Conservation (phyloP, 2,113 vertebrate genomes). For the Poeciliopsis retropinna region DNA sequence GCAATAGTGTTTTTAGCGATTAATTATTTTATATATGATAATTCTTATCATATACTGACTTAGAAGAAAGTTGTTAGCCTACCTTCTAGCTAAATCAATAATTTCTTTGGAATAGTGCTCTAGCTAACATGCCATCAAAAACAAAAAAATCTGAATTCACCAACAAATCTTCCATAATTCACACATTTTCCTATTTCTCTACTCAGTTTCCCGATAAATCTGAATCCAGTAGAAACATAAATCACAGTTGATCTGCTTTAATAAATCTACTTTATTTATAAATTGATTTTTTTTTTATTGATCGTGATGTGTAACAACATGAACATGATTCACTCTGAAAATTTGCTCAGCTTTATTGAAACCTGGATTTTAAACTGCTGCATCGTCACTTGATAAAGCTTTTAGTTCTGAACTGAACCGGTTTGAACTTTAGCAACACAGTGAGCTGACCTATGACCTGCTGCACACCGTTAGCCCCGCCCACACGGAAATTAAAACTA, state of each 20-base stretch:
- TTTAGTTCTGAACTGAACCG: neutral
- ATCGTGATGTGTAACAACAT: no score
- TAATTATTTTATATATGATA: no score
- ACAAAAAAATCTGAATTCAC: neutral
- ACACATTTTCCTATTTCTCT: neutral
- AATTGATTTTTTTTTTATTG: no score
- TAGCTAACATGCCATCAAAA: neutral
- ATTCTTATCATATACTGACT: neutral
- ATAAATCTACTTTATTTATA: no score
- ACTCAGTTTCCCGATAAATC: no score
- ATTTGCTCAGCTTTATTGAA: neutral
- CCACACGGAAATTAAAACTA: conserved; percentile 21
- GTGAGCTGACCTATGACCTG: conserved; percentile 44
- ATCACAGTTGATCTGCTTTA: no score
- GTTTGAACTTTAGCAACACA: neutral
- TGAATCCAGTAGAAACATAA: no score
- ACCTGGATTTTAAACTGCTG: neutral
- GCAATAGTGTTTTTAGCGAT: neutral
- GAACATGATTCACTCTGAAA: no score
- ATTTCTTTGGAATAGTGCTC: neutral
- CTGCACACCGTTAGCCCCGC: conserved; percentile 2
- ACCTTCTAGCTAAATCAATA: neutral
- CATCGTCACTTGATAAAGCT: neutral
- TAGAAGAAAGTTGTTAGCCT: conserved; percentile 12
- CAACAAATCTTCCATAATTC: neutral